Evolutionary conservation across 30 jellyfish, hydroid and myxozoan genomes (phyloP), one percentile per base, ranked within the genome.

Genomic region (Aurelia sp.): DNA sequence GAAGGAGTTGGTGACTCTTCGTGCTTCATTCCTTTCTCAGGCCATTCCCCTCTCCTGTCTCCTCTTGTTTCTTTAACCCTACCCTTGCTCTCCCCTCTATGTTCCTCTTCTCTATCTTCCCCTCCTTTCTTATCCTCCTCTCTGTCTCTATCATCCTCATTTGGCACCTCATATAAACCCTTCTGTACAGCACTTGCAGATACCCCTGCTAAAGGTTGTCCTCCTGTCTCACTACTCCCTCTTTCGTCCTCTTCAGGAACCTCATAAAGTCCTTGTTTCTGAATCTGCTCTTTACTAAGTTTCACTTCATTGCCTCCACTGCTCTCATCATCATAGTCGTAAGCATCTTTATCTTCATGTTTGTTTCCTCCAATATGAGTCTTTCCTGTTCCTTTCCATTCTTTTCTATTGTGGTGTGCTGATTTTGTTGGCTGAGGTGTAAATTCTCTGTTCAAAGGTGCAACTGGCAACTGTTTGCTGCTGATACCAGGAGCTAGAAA

Each of bases 401-500:
- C 57, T 13, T n/a, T 52, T 6, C 62, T 41, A 0, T 23, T 18
- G 19, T 48, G 57, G 80, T 68, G 77, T 10, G 30, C 31, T 53
- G 71, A 20, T 30, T 35, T 57, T 31, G 65, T 65, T 30, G 27
- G 78, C 4, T 27, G 78, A 16, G 85, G 67, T 23, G 52, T 68
- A 3, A 37, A 55, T 53, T 82, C 91, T 66, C 74, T 82, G 71
- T 82, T 82, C n/a, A 37, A 19, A 15, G 91, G 91, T 6, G 88
- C 88, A 59, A 71, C 71, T 4, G 88, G 94, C 27, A 71, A 55
- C 41, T 85, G 88, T 33, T 63, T 85, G 71, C 88, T 73, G 79
- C 82, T 50, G 33, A 85, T 60, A 30, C 91, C 85, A 31, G 91
- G 83, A 57, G 91, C 91, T 82, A 20, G 7, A 48, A 21, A 59